Base-by-base conservation (phyloP, 2,888 invertebrate genomes). In the Periphyllus acericola region DNA sequence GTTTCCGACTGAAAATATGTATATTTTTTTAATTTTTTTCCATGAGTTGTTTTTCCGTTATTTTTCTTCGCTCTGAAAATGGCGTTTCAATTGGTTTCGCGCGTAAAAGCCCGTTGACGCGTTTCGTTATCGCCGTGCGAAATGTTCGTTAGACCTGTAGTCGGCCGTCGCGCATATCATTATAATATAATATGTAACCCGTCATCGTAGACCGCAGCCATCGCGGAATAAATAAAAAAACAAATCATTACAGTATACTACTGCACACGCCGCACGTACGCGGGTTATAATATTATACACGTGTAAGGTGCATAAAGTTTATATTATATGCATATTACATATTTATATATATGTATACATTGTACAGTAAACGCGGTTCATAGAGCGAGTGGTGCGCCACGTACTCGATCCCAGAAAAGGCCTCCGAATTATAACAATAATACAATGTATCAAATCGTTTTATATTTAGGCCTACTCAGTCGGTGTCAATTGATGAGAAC, bases 401-500 rank as follows among this genome's bases (percentile, higher is more conserved):
- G 14, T 46, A 46, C 11, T 78, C 32, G 40, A 81, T 87, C 87
- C 87, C 80, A 72, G 87, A 87, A 81, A 81, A 87, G 87, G 87
- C 87, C 87, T 81, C 87, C 17, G 80, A 87, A 81, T 74, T 66
- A 68, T 81, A 36, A 66, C 14, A 68, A 80, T 34, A 75, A 79
- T 79, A 86, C 34, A 86, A 74, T 25, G 40, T 87, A 87, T 87
- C 87, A 75, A 87, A 87, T 74, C 74, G 66, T 74, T 87, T 46
- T 81, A 40, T 72, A n/a, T 21, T 66, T 80, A 40, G 36, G 80
- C 68, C 80, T 74, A 8, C 75, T 40, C 40, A 14, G 78, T 40
- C 74, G 72, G 87, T 75, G 87, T 87, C 80, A 87, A 87, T 87
- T 87, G 80, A 87, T 75, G 87, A 81, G 74, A 87, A 46, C 87